phyloP scores from a whole-genome alignment of 2,113 vertebrate species.

The Pseudorectes ferrugineus region DNA sequence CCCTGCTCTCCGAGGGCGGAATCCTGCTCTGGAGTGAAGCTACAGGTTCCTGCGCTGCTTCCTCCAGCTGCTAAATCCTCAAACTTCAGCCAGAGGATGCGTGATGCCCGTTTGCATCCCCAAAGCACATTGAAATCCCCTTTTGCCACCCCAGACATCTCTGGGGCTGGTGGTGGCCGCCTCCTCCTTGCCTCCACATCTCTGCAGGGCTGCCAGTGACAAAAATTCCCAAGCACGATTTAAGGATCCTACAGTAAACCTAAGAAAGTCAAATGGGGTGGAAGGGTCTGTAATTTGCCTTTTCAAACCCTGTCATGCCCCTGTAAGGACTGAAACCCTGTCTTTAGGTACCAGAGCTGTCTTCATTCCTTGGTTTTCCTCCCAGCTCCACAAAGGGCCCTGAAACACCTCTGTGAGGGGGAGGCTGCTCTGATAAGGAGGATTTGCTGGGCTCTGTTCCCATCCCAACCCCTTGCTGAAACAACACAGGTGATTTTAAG shows the following conservation, averaged over 20 bases:
- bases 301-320: background rate
- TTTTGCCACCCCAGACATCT: background rate
- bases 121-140: background rate
- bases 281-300: background rate
- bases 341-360: background rate
- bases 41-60: background rate
- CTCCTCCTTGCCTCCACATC: background rate
- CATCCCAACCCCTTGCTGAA: background rate
- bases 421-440: background rate
- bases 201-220: background rate
- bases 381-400: background rate
- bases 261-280: background rate
- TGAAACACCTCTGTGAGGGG: background rate
- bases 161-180: background rate
- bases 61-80: background rate
- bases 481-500: background rate
- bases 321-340: background rate
- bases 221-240: background rate
- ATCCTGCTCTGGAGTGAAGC: background rate
- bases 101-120: accelerated
- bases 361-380: background rate
- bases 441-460: background rate
- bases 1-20: background rate
- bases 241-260: background rate
- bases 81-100: background rate